phyloP scores from a whole-genome alignment of 2,888 invertebrate genomes.

The Tenthredo notha region DNA sequence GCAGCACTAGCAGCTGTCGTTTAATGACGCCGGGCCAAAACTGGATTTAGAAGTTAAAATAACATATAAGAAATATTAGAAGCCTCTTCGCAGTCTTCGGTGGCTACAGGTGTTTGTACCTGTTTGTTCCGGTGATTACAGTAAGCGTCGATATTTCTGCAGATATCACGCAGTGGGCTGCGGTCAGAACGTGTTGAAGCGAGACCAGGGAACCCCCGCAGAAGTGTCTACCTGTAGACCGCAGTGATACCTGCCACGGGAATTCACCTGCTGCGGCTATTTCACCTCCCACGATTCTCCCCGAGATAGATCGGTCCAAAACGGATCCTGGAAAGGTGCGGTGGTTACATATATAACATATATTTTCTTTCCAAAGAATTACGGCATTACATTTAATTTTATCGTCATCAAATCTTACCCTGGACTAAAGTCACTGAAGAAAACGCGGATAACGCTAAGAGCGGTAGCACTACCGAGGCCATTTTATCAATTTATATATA shows the following conservation, averaged over 20 bases:
- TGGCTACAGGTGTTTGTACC: constrained; percentile 7
- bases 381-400: not conserved
- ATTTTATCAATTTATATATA: constrained; percentile 10
- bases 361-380: not conserved
- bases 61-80: not conserved
- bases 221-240: constrained; percentile 52
- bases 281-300: constrained; percentile 64
- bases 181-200: constrained; percentile 53
- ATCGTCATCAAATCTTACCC: not conserved
- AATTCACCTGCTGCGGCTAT: constrained; percentile 60
- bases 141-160: constrained; percentile 10
- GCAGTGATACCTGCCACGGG: constrained; percentile 62
- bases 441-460: not conserved
- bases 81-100: not conserved
- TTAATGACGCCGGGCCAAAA: not conserved
- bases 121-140: constrained; percentile 55
- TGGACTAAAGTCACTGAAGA: not conserved
- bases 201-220: constrained; percentile 55
- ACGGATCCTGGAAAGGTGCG: not conserved
- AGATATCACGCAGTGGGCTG: constrained; percentile 56
- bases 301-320: constrained; percentile 46
- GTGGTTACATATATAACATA: not conserved
- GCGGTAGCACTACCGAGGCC: not conserved
- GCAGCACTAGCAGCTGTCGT: constrained; percentile 7
- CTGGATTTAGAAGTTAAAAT: not conserved